Conservation (phyloP, 2,113 vertebrate species). For the Pelusios castaneus region DNA sequence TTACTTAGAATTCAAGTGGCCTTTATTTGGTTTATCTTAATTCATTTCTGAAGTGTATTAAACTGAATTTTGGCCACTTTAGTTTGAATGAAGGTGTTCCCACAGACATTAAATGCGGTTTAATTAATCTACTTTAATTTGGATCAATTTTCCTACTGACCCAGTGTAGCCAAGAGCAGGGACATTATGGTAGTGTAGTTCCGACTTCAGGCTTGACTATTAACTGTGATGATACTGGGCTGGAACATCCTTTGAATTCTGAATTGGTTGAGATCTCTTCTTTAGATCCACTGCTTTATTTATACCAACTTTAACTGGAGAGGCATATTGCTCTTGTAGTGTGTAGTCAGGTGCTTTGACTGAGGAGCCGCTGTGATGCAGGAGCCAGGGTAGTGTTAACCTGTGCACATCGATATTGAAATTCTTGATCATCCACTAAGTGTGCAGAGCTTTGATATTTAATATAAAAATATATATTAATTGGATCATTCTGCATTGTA, state of each 20-base stretch:
- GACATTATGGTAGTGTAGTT: not conserved
- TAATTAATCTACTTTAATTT: not conserved
- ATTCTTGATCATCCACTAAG: not conserved
- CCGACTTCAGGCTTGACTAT: not conserved
- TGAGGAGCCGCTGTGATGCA: not conserved
- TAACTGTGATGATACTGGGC: not conserved
- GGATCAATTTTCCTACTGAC: not conserved
- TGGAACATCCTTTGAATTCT: not conserved
- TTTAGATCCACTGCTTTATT: not conserved
- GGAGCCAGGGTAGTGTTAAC: not conserved
- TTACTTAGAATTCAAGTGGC: not conserved
- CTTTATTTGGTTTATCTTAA: not conserved
- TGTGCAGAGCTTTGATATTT: not conserved
- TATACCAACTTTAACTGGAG: not conserved
- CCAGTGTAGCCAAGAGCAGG: not conserved
- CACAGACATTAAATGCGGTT: not conserved
- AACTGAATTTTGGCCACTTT: not conserved
- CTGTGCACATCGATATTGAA: not conserved
- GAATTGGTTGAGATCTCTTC: not conserved
- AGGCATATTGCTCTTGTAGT: fast-evolving
- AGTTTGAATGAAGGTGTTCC: not conserved
- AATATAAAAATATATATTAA: not conserved
- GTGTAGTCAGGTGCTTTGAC: not conserved
- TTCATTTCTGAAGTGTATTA: not conserved
- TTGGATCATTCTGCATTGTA: not conserved